Conservation (phyloP, 2,113 vertebrate species). For the Aptenodytes patagonicus region DNA sequence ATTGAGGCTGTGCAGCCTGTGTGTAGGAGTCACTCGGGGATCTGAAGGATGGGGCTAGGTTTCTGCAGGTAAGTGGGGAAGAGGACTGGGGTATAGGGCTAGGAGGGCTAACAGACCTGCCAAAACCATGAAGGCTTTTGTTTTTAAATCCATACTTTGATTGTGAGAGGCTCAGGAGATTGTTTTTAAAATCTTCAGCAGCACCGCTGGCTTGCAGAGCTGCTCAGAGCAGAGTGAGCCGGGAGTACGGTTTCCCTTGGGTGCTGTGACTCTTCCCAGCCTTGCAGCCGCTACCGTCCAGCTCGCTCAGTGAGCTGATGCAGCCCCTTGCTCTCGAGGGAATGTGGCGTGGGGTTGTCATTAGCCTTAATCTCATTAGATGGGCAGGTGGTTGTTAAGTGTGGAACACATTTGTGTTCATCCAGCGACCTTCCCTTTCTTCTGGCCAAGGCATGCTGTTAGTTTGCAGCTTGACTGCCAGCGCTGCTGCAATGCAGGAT, state of each 20-base stretch:
- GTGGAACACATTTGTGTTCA: not conserved
- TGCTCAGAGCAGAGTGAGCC: rapidly evolving
- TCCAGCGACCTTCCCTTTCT: not conserved
- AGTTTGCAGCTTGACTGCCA: not conserved
- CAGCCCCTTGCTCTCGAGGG: not conserved
- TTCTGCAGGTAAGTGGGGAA: not conserved
- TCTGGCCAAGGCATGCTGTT: not conserved
- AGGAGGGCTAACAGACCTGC: not conserved
- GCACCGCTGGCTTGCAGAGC: not conserved
- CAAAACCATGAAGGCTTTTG: not conserved
- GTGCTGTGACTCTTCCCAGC: not conserved
- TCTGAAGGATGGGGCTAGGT: not conserved
- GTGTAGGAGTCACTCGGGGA: not conserved
- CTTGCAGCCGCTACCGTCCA: rapidly evolving
- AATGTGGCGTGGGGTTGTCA: rapidly evolving
- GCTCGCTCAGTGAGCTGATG: not conserved
- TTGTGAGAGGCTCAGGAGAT: not conserved
- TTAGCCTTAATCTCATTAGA: not conserved
- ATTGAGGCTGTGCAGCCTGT: not conserved
- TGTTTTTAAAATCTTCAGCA: not conserved
- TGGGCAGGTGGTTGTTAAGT: not conserved
- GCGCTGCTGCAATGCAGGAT: not conserved
- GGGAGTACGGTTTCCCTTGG: not conserved
- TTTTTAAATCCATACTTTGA: not conserved
- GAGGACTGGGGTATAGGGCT: not conserved